phyloP scores from a whole-genome alignment of 2,888 invertebrate species.

The Onchidella celtica region DNA sequence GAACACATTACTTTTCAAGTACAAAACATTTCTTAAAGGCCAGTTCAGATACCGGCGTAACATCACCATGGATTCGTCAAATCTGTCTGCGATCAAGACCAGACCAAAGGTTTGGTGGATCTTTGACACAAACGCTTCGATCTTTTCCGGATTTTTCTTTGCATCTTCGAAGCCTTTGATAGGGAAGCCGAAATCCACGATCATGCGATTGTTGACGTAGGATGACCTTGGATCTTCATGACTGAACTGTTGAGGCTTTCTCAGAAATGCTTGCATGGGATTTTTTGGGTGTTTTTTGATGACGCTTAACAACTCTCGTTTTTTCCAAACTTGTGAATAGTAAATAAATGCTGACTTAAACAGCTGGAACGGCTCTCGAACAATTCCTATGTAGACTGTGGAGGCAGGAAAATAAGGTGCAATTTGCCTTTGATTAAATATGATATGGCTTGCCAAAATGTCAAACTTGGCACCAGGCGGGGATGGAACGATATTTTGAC shows the following conservation, averaged over 20 bases:
- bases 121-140: constrained; percentile 35
- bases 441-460: constrained; percentile 45
- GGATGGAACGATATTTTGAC: background rate
- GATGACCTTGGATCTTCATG: constrained; percentile 3
- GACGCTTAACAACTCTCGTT: constrained; percentile 6
- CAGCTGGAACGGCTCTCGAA: constrained; percentile 45
- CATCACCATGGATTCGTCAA: constrained; percentile 61
- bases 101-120: constrained; percentile 56
- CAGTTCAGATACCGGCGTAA: constrained; percentile 59
- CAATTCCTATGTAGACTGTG: constrained; percentile 39
- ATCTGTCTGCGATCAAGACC: constrained; percentile 59
- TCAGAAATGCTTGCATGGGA: constrained; percentile 42
- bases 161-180: constrained; percentile 9
- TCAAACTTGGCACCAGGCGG: constrained; percentile 22
- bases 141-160: constrained; percentile 14
- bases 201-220: constrained; percentile 50
- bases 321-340: constrained; percentile 17
- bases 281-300: background rate
- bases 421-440: constrained; percentile 31
- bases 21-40: constrained; percentile 57
- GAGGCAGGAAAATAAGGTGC: constrained; percentile 2
- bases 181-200: constrained; percentile 49
- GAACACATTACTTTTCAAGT: constrained; percentile 44
- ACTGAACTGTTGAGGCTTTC: constrained; percentile 20
- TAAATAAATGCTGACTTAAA: constrained; percentile 46